Evolutionary conservation across 2,888 invertebrate genomes (phyloP), one percentile per base, ranked within the genome.

Genomic region (Dinocampus coccinellae): DNA sequence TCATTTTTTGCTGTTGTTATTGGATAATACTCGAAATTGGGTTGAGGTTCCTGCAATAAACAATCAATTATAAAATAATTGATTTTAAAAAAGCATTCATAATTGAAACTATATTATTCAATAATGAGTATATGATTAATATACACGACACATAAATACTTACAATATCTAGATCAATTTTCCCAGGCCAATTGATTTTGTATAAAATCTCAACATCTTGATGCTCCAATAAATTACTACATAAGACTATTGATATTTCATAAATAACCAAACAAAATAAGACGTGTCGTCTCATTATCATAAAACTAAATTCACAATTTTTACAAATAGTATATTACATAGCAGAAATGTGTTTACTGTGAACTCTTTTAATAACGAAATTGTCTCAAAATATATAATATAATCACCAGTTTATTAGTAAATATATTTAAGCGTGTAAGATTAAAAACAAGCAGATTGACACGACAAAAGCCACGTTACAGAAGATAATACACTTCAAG

Each of bases 1-100:
- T 98, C 97, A 82, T 95, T 92, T 75, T 94, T 92, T 16, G 92
- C 90, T 13, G 96, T 94, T 66, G 91, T 92, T 65, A 96, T 91
- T 76, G 91, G 88, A 68, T 95, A 88, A 11, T 91, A 88, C 80
- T 94, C 93, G 73, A 88, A 88, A 71, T 89, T 85, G 22, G 78
- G 69, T 34, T 78, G 79, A 10, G 82, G 72, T 63, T 88, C 81
- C 87, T 88, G 57, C 60, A 79, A 79, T 7, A 52, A 16, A 29
- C 16, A 62, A 26, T 75, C 67, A 36, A 42, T 29, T 10, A 74
- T 60, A n/a, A 65, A 58, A 73, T 70, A 70, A 42, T 3, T 33
- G 7, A 26, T 3, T 13, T 29, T 20, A n/a, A 26, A 61, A 20
- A 63, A 13, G 33, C 6, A 16, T 10, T n/a, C 11, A 13, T 63